Base-by-base conservation (phyloP, 2,888 invertebrate genomes). In the Noctua janthe region DNA sequence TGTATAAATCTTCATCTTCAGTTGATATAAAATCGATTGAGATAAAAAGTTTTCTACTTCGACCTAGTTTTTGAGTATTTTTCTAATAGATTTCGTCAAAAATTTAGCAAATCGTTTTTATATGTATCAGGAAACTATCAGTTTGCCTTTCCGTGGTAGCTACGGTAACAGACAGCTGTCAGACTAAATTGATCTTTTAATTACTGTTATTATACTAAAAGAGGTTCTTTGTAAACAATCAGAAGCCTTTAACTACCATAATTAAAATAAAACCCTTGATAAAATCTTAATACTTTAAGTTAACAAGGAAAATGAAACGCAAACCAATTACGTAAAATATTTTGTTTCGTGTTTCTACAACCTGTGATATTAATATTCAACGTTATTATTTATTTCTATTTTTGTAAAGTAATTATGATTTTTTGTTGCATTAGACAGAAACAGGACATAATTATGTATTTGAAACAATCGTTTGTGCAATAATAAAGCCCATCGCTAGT, bases 311-410 rank as follows among this genome's bases (percentile, higher is more conserved):
- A 77, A 74, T 17, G 39, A 62, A 11, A 74, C 39, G 10, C 51
- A 51, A 51, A 66, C 17, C 62, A 75, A 77, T 66, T 64, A 51
- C 20, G 39, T 51, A 29, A 73, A 72, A 59, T 76, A 72, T 35
- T 59, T 17, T 17, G 47, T 56, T 56, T 56, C 47, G 13, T 47
- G 35, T 35, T 54, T 71, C 7, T 17, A 11, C 23, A 54, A 54
- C 39, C 43, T 23, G n/a, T 59, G n/a, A n/a, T 54, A 4, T 13
- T 29, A 13, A 29, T 29, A 29, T 29, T 13, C n/a, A 29, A 29
- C 13, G 13, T 29, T 6, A 10, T 47, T 47, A 47, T 47, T 47
- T 47, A 11, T 29, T 15, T 15, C 29, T 29, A 13, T 29, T 29
- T n/a, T 62, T 62, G 6, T 29, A 29, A 13, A 6, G 6, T 62